A percentile compares a stretch with the other conserved stretches of the same genome.
These are phyloP conservation scores for Gonatopus flavifemur DNA, from an alignment of 1,140 invertebrate genomes.

Conservation along the genomic window DNA sequence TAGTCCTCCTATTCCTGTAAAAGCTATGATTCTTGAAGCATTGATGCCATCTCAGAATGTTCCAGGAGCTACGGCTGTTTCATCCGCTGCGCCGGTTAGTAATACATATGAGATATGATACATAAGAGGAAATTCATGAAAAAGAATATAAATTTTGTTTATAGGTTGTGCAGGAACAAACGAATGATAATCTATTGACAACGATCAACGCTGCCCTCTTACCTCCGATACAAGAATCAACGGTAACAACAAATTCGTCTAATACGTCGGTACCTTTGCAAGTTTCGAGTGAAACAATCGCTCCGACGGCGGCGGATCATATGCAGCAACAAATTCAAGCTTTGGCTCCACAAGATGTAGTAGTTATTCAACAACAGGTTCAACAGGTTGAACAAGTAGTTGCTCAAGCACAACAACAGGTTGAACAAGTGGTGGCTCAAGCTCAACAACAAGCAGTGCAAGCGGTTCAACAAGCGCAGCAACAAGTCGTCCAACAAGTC, in stretches of 20 bases:
- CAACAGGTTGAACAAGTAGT: slow-evolving; percentile 55
- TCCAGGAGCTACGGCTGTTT: slow-evolving; percentile 16
- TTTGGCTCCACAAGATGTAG: slow-evolving; percentile 42
- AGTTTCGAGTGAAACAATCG: slow-evolving; percentile 39
- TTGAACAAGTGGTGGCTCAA: slow-evolving; percentile 54
- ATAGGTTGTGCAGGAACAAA: slow-evolving; percentile 42
- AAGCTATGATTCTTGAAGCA: slow-evolving; percentile 59
- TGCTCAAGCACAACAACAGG: slow-evolving; percentile 52
- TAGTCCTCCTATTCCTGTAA: slow-evolving; percentile 52
- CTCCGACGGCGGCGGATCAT: slow-evolving; percentile 30
- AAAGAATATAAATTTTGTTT: too few relatives aligned
- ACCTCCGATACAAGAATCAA: slow-evolving; percentile 61
- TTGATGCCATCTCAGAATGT: slow-evolving; percentile 48
- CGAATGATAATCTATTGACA: slow-evolving; percentile 59
- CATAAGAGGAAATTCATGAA: too few relatives aligned
- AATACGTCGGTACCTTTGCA: slow-evolving; percentile 36
- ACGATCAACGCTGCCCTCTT: slow-evolving; percentile 50
- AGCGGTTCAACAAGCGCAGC: slow-evolving; percentile 52
- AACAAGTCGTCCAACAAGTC: slow-evolving; percentile 53
- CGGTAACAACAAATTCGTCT: slow-evolving; percentile 46
- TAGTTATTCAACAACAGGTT: slow-evolving; percentile 50
- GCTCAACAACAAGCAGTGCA: slow-evolving; percentile 51
- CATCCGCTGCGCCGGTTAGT: slow-evolving; percentile 30
- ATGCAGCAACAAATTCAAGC: slow-evolving; percentile 39
- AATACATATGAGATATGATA: too few relatives aligned